These are phyloP conservation scores for Callaeas wilsoni DNA, from an alignment of 2,113 vertebrate species.

Conservation along the genomic window DNA sequence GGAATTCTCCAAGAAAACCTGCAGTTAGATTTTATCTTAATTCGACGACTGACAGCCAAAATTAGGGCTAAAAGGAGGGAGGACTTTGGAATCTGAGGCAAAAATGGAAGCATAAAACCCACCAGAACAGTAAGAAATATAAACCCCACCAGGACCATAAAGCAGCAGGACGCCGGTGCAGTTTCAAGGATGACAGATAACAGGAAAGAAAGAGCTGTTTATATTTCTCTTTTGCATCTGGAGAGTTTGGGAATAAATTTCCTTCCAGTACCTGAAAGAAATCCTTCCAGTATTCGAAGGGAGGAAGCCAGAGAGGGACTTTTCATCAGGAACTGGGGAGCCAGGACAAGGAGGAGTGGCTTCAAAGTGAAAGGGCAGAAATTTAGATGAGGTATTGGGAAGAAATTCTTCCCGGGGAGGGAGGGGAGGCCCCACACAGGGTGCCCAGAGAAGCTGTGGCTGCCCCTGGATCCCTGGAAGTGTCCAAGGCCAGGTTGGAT, in stretches of 20 bases:
- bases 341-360: background rate
- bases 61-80: background rate
- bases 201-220: background rate
- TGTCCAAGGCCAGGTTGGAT: background rate
- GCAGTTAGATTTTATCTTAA: background rate
- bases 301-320: background rate
- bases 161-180: background rate
- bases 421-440: background rate
- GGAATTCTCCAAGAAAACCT: background rate
- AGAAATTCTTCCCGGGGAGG: accelerated
- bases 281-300: background rate
- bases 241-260: background rate
- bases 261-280: background rate
- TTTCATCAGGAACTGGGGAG: background rate
- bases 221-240: background rate
- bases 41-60: background rate
- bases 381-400: background rate
- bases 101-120: background rate
- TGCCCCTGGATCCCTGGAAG: background rate
- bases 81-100: background rate
- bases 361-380: background rate
- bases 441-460: background rate
- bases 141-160: background rate
- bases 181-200: background rate
- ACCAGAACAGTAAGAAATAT: background rate